Evolutionary conservation across 2,113 vertebrate species (phyloP), one percentile per base, ranked within the genome.

Genomic region (Isurus oxyrinchus): DNA sequence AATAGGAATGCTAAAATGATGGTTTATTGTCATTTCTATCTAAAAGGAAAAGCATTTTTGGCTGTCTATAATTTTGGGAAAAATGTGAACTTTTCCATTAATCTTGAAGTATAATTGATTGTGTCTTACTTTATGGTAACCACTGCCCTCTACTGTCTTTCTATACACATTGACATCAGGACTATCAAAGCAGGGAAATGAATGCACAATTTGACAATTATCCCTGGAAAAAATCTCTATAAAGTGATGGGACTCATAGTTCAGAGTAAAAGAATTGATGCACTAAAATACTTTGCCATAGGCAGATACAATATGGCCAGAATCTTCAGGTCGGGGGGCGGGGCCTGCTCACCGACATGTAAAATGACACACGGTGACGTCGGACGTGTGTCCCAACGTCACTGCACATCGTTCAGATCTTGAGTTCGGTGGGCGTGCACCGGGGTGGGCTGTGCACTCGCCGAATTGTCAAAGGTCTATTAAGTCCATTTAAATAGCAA

Each of bases 121-220:
- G 35, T 67, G 40, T 55, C 44, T 55, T 16, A 72, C 14, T 95
- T 72, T 16, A 55, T 72, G 94, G 66, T 19, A 76, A 95, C 72
- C 40, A 55, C 66, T 76, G 94, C 94, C 94, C 63, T 95, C 94
- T 63, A 35, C 67, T 95, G 94, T 67, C 14, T 66, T 72, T 53
- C 5, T 25, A 2, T 55, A 7, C 67, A 72, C 44, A 72, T 55
- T 72, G 49, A 72, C 44, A 31, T 16, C 25, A 76, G 31, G 0
- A 53, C 21, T 67, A 44, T 66, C 93, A 67, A 94, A 67, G 21
- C 25, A 95, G 44, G 35, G 27, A 21, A 31, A 16, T 59, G 6
- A 40, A n/a, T 91, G 5, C 23, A 69, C 19, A 27, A 31, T 5
- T 95, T 69, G 44, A 49, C 3, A 31, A 25, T 11, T 5, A 53